Evolutionary conservation across 2,888 invertebrate species (phyloP), one percentile per base, ranked within the genome.

Genomic region (Acleris sparsana): DNA sequence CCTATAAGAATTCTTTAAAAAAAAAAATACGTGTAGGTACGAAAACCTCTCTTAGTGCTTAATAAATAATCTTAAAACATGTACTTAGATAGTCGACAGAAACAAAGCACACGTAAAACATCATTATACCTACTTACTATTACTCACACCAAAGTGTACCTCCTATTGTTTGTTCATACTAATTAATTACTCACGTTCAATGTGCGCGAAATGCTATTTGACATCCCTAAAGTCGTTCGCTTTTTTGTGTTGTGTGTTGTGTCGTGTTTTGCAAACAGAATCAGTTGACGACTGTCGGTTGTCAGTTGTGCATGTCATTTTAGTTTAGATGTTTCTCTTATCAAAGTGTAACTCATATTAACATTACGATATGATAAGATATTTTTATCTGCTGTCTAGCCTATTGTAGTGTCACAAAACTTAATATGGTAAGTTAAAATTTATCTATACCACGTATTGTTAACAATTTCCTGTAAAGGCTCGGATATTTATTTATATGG

Each of bases 381-480:
- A 59, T 17, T 25, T 18, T 16, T 57, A 59, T 22, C 48, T 63
- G 39, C 16, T 43, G 33, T 52, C 49, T 51, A 51, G 43, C 11
- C 18, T 39, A 25, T 46, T 22, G n/a, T 46, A 39, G 46, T 39
- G 51, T 48, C 6, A 59, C 17, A 22, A 5, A 39, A 22, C 20
- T 55, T 39, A 49, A 60, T 43, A 64, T 64, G 64, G 64, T 64
- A 43, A 64, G 64, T 64, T 39, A 11, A 13, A 46, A n/a, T 63
- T 64, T 29, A 52, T 52, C 44, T 52, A 25, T 11, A n/a, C n/a
- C 1, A 52, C 13, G 11, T 44, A 11, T 17, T 17, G 13, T 44
- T 44, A 44, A 49, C 48, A 16, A 13, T 55, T 43, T 46, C 13
- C 39, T 46, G 46, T 46, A n/a, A n/a, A 16, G 16, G 17, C 17